phyloP scores from a whole-genome alignment of 1,140 invertebrate species.

The Planococcus citri region DNA sequence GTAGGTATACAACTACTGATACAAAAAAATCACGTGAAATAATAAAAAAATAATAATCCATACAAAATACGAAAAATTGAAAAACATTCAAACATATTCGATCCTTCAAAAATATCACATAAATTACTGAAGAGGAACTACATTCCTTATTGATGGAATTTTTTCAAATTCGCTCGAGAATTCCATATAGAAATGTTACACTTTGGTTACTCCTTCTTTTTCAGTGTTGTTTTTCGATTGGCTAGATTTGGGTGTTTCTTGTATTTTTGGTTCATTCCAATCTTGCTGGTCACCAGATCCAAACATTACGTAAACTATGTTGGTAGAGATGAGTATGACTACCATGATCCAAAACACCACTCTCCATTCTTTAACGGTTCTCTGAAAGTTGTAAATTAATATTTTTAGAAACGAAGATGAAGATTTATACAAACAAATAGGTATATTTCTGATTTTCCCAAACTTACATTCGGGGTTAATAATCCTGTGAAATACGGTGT shows the following conservation, averaged over 20 bases:
- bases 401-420: background rate
- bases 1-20: too few relatives aligned
- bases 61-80: too few relatives aligned
- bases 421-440: background rate
- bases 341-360: conserved; percentile 42
- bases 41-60: too few relatives aligned
- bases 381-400: conserved; percentile 23
- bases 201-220: background rate
- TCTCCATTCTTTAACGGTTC: conserved; percentile 38
- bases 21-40: too few relatives aligned
- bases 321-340: conserved; percentile 35
- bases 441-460: background rate
- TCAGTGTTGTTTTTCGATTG: background rate
- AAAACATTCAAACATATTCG: too few relatives aligned
- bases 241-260: background rate
- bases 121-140: too few relatives aligned
- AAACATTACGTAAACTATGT: conserved; percentile 35
- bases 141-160: too few relatives aligned
- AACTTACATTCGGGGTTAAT: conserved; percentile 35
- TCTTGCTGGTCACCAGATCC: conserved; percentile 32
- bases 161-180: too few relatives aligned
- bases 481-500: conserved; percentile 38
- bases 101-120: too few relatives aligned
- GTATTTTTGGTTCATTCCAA: conserved; percentile 29
- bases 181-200: background rate